A percentile compares a stretch with the other conserved stretches of the same genome.
Conservation (phyloP, 2,113 vertebrate species). For the Spermophilus dauricus region DNA sequence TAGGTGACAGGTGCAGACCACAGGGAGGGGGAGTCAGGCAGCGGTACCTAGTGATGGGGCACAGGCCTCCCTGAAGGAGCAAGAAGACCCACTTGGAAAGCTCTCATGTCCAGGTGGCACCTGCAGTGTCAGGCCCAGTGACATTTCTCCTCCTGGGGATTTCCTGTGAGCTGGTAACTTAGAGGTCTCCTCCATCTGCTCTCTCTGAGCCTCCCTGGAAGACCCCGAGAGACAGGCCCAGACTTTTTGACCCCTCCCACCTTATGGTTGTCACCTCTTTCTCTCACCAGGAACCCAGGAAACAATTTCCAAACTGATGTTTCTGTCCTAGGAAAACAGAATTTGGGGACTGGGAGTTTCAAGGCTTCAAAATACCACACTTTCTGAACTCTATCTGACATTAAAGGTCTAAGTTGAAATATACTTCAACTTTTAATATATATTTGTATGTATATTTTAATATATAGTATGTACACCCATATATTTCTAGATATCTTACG, state of each 20-base stretch:
- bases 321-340: neutral
- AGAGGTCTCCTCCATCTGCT: no score
- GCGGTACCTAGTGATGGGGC: fast-evolving
- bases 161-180: neutral
- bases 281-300: neutral
- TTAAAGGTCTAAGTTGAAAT: neutral
- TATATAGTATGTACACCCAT: no score
- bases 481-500: no score
- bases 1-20: no score
- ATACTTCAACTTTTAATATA: no score
- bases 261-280: no score
- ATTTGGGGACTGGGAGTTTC: neutral
- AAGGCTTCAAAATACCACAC: neutral
- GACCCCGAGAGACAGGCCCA: fast-evolving
- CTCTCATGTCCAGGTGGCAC: neutral
- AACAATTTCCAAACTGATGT: neutral
- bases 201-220: neutral
- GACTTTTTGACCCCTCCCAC: neutral
- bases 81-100: neutral
- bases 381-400: neutral
- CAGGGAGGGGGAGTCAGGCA: neutral
- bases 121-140: neutral
- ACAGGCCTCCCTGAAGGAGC: neutral
- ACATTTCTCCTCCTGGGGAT: neutral
- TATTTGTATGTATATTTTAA: no score